A percentile compares a stretch with the other conserved stretches of the same genome.
These are phyloP conservation scores for Plestiodon gilberti DNA, from an alignment of 2,113 vertebrate genomes.

Conservation along the genomic window DNA sequence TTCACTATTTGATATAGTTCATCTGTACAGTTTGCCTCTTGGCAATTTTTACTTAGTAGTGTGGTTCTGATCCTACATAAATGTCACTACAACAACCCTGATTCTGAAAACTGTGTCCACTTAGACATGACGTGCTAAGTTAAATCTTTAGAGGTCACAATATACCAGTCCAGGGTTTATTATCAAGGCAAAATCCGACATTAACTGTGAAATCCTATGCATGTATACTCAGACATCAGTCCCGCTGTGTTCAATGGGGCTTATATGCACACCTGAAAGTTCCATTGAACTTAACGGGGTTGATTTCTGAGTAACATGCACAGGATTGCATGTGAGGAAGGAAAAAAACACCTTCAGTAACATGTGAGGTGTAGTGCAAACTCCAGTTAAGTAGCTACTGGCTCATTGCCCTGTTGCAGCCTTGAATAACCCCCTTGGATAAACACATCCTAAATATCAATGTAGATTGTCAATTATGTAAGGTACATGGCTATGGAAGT, in stretches of 20 bases:
- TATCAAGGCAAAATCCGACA: neutral
- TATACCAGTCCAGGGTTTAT: neutral
- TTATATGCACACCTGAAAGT: no score
- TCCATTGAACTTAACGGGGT: no score
- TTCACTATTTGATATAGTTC: neutral
- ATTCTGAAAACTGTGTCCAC: neutral
- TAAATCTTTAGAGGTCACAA: neutral
- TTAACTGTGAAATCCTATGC: no score
- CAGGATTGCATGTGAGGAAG: no score
- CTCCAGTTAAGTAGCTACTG: neutral
- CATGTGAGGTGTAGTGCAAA: neutral
- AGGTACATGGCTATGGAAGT: neutral
- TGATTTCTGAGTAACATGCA: no score
- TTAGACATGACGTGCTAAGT: neutral
- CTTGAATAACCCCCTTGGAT: neutral
- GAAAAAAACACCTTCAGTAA: neutral
- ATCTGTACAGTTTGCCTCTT: no score
- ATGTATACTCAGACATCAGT: no score
- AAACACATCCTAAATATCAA: neutral
- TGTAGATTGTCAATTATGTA: neutral
- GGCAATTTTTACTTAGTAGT: neutral
- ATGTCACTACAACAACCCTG: neutral
- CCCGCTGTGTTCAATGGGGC: no score
- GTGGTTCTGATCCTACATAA: neutral
- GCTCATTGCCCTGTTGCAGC: neutral